Base-by-base conservation (phyloP, 2,797 vertebrate species). In the Zenarchopterus dispar region DNA sequence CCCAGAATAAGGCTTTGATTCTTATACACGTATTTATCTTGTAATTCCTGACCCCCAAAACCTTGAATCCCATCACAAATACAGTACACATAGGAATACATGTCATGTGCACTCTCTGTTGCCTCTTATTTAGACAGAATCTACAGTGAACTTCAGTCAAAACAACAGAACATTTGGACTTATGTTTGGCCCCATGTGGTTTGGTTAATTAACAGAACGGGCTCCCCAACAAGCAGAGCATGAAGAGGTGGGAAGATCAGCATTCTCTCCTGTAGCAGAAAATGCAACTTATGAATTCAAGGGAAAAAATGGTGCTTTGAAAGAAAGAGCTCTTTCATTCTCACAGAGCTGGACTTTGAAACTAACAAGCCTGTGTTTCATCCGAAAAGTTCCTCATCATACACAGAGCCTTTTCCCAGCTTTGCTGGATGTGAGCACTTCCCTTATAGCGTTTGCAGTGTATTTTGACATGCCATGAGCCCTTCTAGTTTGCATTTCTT, bases 161-260 rank as follows among this genome's bases (percentile, higher is more conserved):
- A 84, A 84, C 80, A 83, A 69, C 56, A 68, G 49, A 62, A 70
- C 66, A 72, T 83, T 84, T 84, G 77, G 82, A 74, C 80, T 78
- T 89, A 52, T 87, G 70, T 82, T 88, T 85, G 80, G 86, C 74
- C 78, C 81, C 78, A 59, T 80, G 84, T 81, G 87, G 77, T 73
- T 77, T 78, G 66, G 68, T 73, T 89, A 87, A 87, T 89, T 88
- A 89, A 88, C 78, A 78, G 77, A 82, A 84, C 63, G 70, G 71
- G 73, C 65, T 85, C 69, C 75, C 59, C n/a, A 72, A 72, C 43
- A 79, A 82, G 79, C 49, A 49, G 49, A 77, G 77, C 59, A 80
- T 83, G 75, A 82, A 69, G 71, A 75, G 69, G 73, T 71, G 74
- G 77, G 78, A 78, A 72, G 78, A 84, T 78, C 61, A 33, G 56